These are phyloP conservation scores for Augiades crinisus DNA, from an alignment of 2,888 invertebrate species.

Conservation along the genomic window DNA sequence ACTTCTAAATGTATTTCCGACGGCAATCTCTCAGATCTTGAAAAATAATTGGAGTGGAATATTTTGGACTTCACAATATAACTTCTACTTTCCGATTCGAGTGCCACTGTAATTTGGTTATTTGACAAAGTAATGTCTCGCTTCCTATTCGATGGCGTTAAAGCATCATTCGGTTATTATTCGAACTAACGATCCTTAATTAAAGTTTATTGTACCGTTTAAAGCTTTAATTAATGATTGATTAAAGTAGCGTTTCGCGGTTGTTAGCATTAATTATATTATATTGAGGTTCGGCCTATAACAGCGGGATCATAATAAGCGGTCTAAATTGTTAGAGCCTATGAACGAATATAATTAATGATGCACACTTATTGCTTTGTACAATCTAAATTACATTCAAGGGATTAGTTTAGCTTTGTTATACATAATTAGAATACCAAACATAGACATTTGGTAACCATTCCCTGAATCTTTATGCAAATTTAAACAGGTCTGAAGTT, in stretches of 20 bases:
- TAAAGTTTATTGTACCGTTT: background rate
- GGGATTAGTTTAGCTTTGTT: too few relatives aligned
- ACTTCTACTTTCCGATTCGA: constrained; percentile 18
- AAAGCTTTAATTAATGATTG: background rate
- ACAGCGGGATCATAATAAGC: too few relatives aligned
- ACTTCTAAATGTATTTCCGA: constrained; percentile 31
- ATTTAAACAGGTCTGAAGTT: too few relatives aligned
- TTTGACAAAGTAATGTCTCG: background rate
- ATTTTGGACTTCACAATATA: constrained; percentile 47
- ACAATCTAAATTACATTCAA: too few relatives aligned
- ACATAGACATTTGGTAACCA: too few relatives aligned
- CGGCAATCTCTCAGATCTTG: constrained; percentile 44
- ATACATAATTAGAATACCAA: too few relatives aligned
- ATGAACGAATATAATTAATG: background rate
- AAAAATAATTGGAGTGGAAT: constrained; percentile 63
- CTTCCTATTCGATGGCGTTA: background rate
- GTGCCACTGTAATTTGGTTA: constrained; percentile 15
- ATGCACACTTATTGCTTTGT: too few relatives aligned
- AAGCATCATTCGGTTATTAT: background rate
- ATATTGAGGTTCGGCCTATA: too few relatives aligned
- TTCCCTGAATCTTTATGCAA: too few relatives aligned
- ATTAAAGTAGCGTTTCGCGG: too few relatives aligned
- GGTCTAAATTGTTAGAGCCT: too few relatives aligned
- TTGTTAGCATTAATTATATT: background rate
- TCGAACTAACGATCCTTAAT: constrained; percentile 6